Base-by-base conservation (phyloP, 1,140 invertebrate species). In the Vanessa tameamea region DNA sequence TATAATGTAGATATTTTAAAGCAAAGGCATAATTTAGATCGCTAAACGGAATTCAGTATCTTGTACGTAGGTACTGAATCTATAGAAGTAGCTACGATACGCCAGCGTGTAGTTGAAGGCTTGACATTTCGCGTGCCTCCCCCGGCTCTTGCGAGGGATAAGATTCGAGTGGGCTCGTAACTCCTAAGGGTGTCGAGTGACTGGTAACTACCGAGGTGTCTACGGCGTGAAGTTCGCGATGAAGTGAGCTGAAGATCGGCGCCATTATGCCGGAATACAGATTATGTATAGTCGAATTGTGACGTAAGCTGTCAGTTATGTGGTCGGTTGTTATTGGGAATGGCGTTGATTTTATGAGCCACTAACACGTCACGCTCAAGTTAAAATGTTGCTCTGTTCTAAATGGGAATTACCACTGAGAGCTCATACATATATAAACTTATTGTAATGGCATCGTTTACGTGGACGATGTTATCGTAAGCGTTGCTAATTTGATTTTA, bases 71-170 rank as follows among this genome's bases (percentile, higher is more conserved):
- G 3, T 4, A 31, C 26, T 31, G 53, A 1, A 43, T 43, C 50
- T 57, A 57, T 23, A 57, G 8, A 66, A 12, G 47, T 66, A 64
- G 1, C 9, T 47, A 15, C 61, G 8, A 69, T 69, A 69, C 47
- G 53, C 31, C 65, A 48, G 31, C 26, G 63, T 68, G 65, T 63
- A 67, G 55, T 66, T 68, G 75, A 73, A 73, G 59, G 70, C 70
- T 72, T 75, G 73, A 75, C 73, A 75, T 75, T 75, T 71, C 53
- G 73, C 73, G 73, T 65, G 68, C 68, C 73, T 70, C 73, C 68
- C 68, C 63, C 61, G 63, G 70, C 64, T 43, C 73, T 71, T 57
- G 47, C 68, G 68, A 64, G 73, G 73, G 73, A 75, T 75, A 75
- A 75, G 73, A 70, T 75, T 75, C 73, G 73, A 75, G 70, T 72